A percentile compares a stretch with the other conserved stretches of the same genome.
These are phyloP conservation scores for Chaetops frenatus DNA, from an alignment of 2,113 vertebrate genomes.

Conservation along the genomic window DNA sequence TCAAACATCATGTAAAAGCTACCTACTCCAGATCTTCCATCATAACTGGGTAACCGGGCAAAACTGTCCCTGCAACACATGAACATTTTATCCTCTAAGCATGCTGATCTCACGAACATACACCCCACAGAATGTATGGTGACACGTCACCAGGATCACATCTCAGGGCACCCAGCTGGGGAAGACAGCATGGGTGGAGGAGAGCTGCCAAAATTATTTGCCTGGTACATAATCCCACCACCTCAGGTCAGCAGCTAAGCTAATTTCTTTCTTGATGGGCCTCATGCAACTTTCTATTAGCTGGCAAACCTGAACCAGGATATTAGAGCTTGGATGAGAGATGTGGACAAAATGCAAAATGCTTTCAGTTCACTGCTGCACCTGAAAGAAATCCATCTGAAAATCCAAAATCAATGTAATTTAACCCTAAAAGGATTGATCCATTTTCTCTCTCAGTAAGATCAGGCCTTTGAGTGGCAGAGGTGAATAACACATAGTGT, in stretches of 20 bases:
- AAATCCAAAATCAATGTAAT: neutral
- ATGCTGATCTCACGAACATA: neutral
- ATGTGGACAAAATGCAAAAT: neutral
- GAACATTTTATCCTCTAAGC: neutral
- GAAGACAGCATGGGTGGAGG: neutral
- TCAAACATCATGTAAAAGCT: neutral
- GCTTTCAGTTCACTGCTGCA: neutral
- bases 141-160: neutral
- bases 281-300: neutral
- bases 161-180: neutral
- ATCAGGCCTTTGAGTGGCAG: neutral
- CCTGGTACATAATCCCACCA: neutral
- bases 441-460: neutral
- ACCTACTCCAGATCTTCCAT: neutral
- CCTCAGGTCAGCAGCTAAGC: neutral
- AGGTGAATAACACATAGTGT: neutral
- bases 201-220: neutral
- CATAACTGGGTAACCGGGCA: neutral
- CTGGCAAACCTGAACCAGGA: neutral
- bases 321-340: neutral
- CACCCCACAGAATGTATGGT: too few relatives aligned
- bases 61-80: neutral
- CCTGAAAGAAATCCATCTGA: neutral
- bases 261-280: neutral
- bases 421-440: slow-evolving; percentile 22